Percentiles rank a stretch among this genome's conserved stretches.
phyloP scores from a whole-genome alignment of 2,797 vertebrate genomes.

The Botia kubotai region DNA sequence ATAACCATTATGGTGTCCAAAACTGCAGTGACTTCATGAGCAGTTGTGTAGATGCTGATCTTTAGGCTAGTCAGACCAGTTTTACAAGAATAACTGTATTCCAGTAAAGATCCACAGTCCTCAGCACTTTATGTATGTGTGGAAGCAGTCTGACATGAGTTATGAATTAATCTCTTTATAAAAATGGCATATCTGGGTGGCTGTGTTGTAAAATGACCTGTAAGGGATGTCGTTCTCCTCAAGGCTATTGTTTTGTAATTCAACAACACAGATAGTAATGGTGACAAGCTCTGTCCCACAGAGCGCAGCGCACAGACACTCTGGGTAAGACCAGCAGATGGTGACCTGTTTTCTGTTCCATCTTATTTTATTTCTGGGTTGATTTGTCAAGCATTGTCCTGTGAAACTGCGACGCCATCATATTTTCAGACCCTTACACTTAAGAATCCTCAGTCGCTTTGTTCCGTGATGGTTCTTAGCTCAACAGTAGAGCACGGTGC shows the following conservation, averaged over 20 bases:
- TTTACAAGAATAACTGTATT: background rate
- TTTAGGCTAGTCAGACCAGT: background rate
- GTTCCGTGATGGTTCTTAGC: no score
- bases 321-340: conserved; percentile 66
- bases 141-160: background rate
- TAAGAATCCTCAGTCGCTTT: no score
- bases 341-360: conserved; percentile 62
- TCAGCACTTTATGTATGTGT: background rate
- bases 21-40: background rate
- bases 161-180: background rate
- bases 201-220: conserved; percentile 10
- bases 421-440: no score
- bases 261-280: background rate
- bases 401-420: conserved; percentile 9
- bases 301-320: background rate
- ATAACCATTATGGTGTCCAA: background rate
- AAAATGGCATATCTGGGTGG: background rate
- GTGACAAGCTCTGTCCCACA: background rate
- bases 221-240: background rate
- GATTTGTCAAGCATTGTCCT: conserved; percentile 40
- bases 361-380: conserved; percentile 59
- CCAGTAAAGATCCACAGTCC: background rate
- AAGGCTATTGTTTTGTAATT: background rate
- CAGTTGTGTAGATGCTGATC: background rate
- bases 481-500: no score